phyloP scores from a whole-genome alignment of 37 sponge, comb jelly and placozoan genomes.

The Oopsacas minuta region DNA sequence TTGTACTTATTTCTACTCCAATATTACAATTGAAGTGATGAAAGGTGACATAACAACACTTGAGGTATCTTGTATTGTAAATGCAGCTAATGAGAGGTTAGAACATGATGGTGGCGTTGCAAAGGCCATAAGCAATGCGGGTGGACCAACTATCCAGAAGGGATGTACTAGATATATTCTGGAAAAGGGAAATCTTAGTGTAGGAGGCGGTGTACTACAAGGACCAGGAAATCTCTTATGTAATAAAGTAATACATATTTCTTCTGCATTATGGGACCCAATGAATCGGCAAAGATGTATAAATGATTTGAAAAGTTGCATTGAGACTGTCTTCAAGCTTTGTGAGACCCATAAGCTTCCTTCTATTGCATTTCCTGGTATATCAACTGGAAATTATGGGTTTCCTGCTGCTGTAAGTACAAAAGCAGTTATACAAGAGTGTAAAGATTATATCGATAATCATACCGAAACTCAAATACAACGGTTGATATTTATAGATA shows the following conservation, averaged over 20 bases:
- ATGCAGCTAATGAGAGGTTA: constrained; percentile 65
- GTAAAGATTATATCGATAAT: background rate
- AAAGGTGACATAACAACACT: constrained; percentile 8
- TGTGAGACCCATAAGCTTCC: constrained; percentile 23
- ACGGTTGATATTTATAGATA: background rate
- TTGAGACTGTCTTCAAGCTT: constrained; percentile 6
- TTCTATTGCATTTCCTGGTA: constrained; percentile 51
- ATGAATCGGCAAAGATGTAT: constrained; percentile 25
- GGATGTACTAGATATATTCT: constrained; percentile 31
- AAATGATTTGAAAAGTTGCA: constrained; percentile 21
- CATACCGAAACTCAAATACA: background rate
- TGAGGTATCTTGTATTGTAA: constrained; percentile 32
- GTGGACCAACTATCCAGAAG: constrained; percentile 46
- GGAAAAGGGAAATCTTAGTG: constrained; percentile 22
- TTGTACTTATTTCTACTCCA: background rate
- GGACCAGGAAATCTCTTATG: constrained; percentile 49
- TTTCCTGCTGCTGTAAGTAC: constrained; percentile 48
- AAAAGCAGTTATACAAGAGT: background rate
- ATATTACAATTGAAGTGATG: background rate
- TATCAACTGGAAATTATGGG: constrained; percentile 48
- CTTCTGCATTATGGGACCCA: constrained; percentile 52
- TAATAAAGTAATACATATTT: constrained; percentile 61
- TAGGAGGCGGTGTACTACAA: constrained; percentile 42
- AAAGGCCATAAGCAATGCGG: constrained; percentile 44
- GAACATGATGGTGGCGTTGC: constrained; percentile 59